Conservation (phyloP, 64 coral and sea anemone species). For the Orbicella faveolata region DNA sequence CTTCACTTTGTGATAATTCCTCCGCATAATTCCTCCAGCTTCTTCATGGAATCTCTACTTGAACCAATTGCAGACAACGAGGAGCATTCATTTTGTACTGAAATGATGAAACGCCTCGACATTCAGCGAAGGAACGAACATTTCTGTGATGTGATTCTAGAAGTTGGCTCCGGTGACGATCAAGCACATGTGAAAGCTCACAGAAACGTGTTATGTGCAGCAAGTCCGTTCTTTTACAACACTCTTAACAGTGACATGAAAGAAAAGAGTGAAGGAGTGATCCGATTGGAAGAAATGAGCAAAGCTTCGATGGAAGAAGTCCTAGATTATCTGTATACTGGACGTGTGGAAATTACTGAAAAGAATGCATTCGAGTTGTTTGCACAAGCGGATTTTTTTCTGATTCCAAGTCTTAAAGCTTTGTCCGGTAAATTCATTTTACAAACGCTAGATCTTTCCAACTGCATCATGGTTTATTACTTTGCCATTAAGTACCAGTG, state of each 20-base stretch:
- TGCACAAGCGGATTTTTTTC: slow-evolving; percentile 15
- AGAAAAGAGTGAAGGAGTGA: background rate
- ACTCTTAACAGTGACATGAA: background rate
- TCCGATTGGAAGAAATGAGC: background rate
- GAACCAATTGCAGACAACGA: slow-evolving; percentile 31
- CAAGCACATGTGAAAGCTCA: background rate
- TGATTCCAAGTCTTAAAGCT: slow-evolving; percentile 21
- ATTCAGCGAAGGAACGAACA: background rate
- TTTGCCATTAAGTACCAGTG: background rate
- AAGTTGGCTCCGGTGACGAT: background rate
- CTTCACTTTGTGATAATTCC: no score
- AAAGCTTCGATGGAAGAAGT: background rate
- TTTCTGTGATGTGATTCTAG: slow-evolving; percentile 22
- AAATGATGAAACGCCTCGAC: background rate
- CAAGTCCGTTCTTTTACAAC: slow-evolving; percentile 14
- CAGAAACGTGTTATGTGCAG: slow-evolving; percentile 15
- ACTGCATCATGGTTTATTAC: background rate
- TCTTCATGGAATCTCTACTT: slow-evolving; percentile 13
- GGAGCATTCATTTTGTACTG: background rate
- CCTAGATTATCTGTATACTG: background rate
- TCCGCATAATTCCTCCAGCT: background rate
- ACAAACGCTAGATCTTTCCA: background rate
- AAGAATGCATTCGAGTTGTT: slow-evolving; percentile 22
- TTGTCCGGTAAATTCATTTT: background rate
- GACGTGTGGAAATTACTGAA: slow-evolving; percentile 14